Percentiles rank a stretch among this genome's conserved stretches.
Evolutionary conservation across 2,888 invertebrate species (phyloP).

Genomic region (Platycheirus rosarum): DNA sequence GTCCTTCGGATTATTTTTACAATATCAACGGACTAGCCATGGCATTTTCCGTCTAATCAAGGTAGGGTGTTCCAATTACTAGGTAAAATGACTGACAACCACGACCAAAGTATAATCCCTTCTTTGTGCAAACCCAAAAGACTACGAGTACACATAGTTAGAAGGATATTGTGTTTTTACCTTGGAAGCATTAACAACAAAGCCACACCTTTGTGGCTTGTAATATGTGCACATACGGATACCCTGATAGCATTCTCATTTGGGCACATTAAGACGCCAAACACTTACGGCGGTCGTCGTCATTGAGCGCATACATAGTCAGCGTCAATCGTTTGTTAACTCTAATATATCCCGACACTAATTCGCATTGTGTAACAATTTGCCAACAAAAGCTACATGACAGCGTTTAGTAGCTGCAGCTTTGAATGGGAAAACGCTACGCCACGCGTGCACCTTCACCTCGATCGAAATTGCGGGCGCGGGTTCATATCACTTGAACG

Average conservation of each 20-base stretch:
- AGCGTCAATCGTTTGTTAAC: slow-evolving; percentile 60
- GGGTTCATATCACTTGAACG: slow-evolving; percentile 69
- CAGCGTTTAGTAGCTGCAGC: slow-evolving; percentile 65
- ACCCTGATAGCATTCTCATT: slow-evolving; percentile 16
- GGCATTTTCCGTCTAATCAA: slow-evolving; percentile 4
- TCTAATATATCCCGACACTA: slow-evolving; percentile 71
- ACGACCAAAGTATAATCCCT: slow-evolving; percentile 53
- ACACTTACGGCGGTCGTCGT: slow-evolving; percentile 18
- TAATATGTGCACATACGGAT: not conserved
- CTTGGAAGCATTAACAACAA: slow-evolving; percentile 23
- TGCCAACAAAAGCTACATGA: slow-evolving; percentile 74
- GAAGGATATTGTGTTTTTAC: slow-evolving; percentile 46
- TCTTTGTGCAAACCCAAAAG: slow-evolving; percentile 37
- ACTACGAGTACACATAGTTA: not conserved
- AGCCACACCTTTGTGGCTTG: slow-evolving; percentile 42
- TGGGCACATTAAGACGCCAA: slow-evolving; percentile 51
- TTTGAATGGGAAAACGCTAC: slow-evolving; percentile 7
- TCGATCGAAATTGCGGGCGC: slow-evolving; percentile 27
- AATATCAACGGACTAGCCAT: slow-evolving; percentile 22
- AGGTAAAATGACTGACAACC: slow-evolving; percentile 55
- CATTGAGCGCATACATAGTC: slow-evolving; percentile 18
- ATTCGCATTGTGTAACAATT: slow-evolving; percentile 74
- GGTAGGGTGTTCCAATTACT: slow-evolving; percentile 38
- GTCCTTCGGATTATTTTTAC: slow-evolving; percentile 11
- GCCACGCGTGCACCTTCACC: slow-evolving; percentile 61